Conservation (phyloP, 1,140 invertebrate genomes). For the Cecropterus lyciades region DNA sequence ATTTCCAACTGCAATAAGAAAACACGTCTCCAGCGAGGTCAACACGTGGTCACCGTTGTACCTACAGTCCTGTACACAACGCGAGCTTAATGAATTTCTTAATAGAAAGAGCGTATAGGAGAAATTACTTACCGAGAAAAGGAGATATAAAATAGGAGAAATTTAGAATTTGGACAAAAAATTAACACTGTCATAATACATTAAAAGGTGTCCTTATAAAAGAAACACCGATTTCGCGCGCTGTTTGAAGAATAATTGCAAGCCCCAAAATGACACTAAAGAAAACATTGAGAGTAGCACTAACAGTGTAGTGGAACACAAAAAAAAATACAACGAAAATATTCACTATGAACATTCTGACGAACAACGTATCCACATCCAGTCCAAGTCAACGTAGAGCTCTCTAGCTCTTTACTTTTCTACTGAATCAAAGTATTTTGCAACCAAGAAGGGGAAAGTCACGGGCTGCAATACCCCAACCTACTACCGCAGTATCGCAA, state of each 20-base stretch:
- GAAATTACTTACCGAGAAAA: slow-evolving; percentile 4
- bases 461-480: slow-evolving; percentile 31
- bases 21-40: slow-evolving; percentile 22
- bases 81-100: slow-evolving; percentile 5
- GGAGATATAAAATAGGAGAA: not conserved
- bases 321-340: not conserved
- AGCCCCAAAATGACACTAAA: slow-evolving; percentile 17
- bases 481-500: slow-evolving; percentile 36
- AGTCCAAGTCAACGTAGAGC: slow-evolving; percentile 14
- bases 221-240: slow-evolving; percentile 2
- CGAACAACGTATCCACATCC: slow-evolving; percentile 16
- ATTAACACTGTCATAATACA: not conserved
- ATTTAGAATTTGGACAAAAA: slow-evolving; percentile 15
- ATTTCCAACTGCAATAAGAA: slow-evolving; percentile 28
- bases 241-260: not conserved
- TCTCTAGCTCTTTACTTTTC: slow-evolving; percentile 29
- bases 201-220: not conserved
- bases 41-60: slow-evolving; percentile 25
- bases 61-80: slow-evolving; percentile 12
- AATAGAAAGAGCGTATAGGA: not conserved
- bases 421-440: slow-evolving; percentile 36
- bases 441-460: slow-evolving; percentile 14
- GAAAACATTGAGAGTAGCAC: not conserved
- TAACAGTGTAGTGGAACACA: not conserved
- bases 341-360: slow-evolving; percentile 16